Base-by-base conservation (phyloP, 2,888 invertebrate genomes). In the Parnassius smintheus region DNA sequence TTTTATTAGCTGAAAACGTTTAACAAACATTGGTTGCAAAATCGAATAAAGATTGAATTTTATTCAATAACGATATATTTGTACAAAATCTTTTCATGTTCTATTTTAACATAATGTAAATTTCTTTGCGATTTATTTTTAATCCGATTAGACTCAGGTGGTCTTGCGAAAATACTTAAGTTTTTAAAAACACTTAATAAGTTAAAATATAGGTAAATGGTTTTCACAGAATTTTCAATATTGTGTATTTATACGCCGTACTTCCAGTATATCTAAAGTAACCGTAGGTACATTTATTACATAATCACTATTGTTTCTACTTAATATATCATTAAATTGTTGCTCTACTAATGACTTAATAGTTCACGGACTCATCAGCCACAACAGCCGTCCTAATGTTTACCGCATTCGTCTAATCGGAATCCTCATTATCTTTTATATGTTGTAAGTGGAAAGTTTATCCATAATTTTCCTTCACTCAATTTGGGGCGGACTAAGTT, bases 1-100 rank as follows among this genome's bases (percentile, higher is more conserved):
- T 87, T 89, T 90, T 91, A 91, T 90, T 90, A 89, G 88, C 88
- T 86, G 75, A 85, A 88, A 89, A 81, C 87, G 83, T 83, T 90
- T 87, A 88, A 86, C 87, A 89, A 89, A 90, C 89, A 90, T 90
- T 88, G 86, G 83, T 85, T 86, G 80, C 73, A 73, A 75, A 82
- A 85, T 87, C 80, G 81, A 84, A 88, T 89, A 86, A 83, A 77
- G 79, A 80, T 83, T 80, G 75, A 76, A 83, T 83, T 82, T 77
- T 72, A 77, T 83, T 81, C 73, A 72, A 80, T 80, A 75, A 22
- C n/a, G 11, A 46, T 53, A 49, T 18, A 42, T 25, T 75, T 68
- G 76, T 77, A 53, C 52, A 25, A 58, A 61, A 54, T 56, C 60
- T 9, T 55, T 55, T 45, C 7, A 35, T 35, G 35, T 35, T 35